Conservation (phyloP, 2,888 invertebrate genomes). For the Notodonta ziczac region DNA sequence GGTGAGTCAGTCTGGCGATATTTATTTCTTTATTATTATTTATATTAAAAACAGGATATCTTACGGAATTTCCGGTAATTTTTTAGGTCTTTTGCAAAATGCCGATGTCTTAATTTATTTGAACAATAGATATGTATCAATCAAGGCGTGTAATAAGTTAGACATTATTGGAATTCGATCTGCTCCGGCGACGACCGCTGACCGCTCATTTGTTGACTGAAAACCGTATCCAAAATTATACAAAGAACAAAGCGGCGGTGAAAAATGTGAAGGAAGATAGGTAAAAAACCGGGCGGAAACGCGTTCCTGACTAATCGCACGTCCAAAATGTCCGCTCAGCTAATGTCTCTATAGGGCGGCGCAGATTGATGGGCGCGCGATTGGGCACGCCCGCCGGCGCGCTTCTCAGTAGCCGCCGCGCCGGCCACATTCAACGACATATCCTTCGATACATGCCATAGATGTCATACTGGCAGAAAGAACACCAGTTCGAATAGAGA, state of each 20-base stretch:
- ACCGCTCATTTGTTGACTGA: conserved; percentile 11
- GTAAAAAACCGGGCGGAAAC: conserved; percentile 61
- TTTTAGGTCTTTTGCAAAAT: not conserved
- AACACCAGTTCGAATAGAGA: not conserved
- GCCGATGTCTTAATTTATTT: not conserved
- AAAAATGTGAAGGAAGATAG: conserved; percentile 37
- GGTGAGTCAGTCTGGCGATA: too few relatives aligned
- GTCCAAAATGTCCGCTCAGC: conserved; percentile 52
- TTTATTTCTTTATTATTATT: too few relatives aligned
- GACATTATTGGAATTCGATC: not conserved
- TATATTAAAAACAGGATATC: too few relatives aligned
- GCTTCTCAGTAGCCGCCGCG: conserved; percentile 59
- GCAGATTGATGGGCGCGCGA: conserved; percentile 69
- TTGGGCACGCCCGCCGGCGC: conserved; percentile 63
- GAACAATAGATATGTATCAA: not conserved
- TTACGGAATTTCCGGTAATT: too few relatives aligned
- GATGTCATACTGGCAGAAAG: conserved; percentile 8
- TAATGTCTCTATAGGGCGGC: conserved; percentile 69
- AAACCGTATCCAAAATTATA: conserved; percentile 22
- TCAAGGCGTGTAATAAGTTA: not conserved
- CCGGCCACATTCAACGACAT: conserved; percentile 58
- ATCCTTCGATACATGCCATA: conserved; percentile 32
- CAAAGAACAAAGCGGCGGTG: conserved; percentile 32
- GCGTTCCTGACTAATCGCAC: conserved; percentile 63
- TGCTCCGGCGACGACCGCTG: not conserved